Evolutionary conservation across 2,888 invertebrate species (phyloP), one percentile per base, ranked within the genome.

Genomic region (Cheilosia pagana): DNA sequence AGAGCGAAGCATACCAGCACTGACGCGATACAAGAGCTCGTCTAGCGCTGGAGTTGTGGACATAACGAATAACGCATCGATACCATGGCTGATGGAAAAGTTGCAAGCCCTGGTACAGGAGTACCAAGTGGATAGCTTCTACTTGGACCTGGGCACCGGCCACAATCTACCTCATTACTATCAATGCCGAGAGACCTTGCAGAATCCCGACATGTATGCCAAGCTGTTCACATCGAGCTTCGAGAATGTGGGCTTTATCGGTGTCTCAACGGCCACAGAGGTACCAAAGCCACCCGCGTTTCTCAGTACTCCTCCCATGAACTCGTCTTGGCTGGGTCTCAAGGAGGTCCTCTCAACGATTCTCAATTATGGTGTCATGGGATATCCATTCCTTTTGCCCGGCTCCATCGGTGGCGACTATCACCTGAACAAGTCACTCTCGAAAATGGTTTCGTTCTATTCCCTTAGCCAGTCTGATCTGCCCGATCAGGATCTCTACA

Each of bases 321-420:
- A 96, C 81, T 97, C 98, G 0, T 95, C 96, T 0, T 99, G 99
- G 99, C 95, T 95, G 63, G 97, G 97, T 0, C 92, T 98, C 19
- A 94, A 94, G 82, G 94, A 95, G 8, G 95, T 98, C 0, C 96
- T 99, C 88, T 97, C 98, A 0, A 96, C 97, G 0, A 95, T 97
- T 75, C 92, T 98, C 23, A 96, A 96, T 0, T 96, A 98, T 87
- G 98, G 98, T 0, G 94, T 98, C 23, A 95, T 97, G 62, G 99
- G 99, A 0, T 98, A 96, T 91, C 98, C 98, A 0, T 98, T 98
- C 88, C 94, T 98, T 52, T 95, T 98, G 93, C 97, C 98, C 0
- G 98, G 98, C 0, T 96, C 98, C 4, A 97, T 99, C 0, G 99
- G 99, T 0, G 99, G 98, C 0, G 97, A 98, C 88, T 95, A 95